phyloP scores from a whole-genome alignment of 2,113 vertebrate species.

The Sylvietta virens region DNA sequence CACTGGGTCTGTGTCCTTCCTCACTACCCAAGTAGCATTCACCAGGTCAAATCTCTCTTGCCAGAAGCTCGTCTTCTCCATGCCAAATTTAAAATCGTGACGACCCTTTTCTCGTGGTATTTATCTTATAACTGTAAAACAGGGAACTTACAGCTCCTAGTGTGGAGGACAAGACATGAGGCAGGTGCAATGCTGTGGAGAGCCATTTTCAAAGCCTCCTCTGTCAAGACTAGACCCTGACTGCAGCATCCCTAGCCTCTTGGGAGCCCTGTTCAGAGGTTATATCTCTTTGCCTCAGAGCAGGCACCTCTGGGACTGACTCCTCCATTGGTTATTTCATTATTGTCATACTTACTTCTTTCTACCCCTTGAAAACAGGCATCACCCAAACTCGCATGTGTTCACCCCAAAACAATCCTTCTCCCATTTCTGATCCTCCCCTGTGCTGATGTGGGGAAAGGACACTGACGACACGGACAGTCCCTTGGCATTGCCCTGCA shows the following conservation, averaged over 20 bases:
- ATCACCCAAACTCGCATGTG: not conserved
- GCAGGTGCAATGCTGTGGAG: not conserved
- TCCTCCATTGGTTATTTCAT: not conserved
- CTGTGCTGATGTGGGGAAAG: not conserved
- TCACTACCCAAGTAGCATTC: not conserved
- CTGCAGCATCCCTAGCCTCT: not conserved
- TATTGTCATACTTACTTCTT: not conserved
- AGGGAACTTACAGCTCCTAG: not conserved
- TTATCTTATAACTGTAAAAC: not conserved
- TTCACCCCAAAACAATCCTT: not conserved
- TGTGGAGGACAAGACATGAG: not conserved
- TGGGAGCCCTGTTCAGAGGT: not conserved
- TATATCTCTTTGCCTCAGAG: not conserved
- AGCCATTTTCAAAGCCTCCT: not conserved
- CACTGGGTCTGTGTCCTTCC: not conserved
- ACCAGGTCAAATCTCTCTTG: not conserved
- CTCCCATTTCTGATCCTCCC: not conserved
- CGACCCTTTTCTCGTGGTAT: not conserved
- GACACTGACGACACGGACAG: rapidly evolving
- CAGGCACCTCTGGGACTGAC: not conserved
- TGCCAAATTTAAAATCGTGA: not conserved
- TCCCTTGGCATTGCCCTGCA: not conserved
- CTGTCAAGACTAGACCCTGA: not conserved
- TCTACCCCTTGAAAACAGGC: not conserved
- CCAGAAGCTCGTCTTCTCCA: not conserved